Conservation (phyloP, 2,888 invertebrate species). For the Micropterix aruncella region DNA sequence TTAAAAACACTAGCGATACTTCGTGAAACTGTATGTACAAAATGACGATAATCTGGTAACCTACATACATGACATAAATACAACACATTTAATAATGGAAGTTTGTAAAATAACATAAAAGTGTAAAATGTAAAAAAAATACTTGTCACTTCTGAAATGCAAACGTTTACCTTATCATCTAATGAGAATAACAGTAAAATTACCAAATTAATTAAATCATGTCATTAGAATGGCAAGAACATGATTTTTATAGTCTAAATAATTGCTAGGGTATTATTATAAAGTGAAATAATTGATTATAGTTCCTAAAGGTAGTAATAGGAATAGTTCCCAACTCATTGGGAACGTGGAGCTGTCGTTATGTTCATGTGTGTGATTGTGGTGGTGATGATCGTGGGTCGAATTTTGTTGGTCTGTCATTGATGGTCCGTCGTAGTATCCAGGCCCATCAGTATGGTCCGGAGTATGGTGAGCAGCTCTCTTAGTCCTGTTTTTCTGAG, state of each 20-base stretch:
- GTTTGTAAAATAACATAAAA: not conserved
- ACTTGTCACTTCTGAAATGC: not conserved
- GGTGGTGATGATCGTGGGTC: slow-evolving; percentile 10
- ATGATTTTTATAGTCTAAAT: no score
- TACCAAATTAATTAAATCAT: no score
- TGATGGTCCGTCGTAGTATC: slow-evolving; percentile 10
- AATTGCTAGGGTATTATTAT: not conserved
- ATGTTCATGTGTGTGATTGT: slow-evolving; percentile 10
- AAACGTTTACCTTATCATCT: no score
- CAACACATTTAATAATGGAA: not conserved
- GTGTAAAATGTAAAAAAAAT: not conserved
- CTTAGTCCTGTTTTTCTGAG: slow-evolving; percentile 11
- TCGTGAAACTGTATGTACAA: not conserved
- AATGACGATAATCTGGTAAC: not conserved
- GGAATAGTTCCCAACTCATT: not conserved
- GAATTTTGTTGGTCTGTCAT: slow-evolving; percentile 10
- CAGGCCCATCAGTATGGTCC: slow-evolving; percentile 13
- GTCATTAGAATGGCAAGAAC: no score
- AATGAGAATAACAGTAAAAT: no score
- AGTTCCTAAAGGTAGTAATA: not conserved
- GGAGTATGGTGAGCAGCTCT: slow-evolving; percentile 20
- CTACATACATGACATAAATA: not conserved
- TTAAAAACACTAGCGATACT: no score
- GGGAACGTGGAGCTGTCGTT: not conserved
- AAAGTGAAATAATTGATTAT: not conserved